Evolutionary conservation across 2,113 vertebrate species (phyloP), one percentile per base, ranked within the genome.

Genomic region (Nipponia nippon): DNA sequence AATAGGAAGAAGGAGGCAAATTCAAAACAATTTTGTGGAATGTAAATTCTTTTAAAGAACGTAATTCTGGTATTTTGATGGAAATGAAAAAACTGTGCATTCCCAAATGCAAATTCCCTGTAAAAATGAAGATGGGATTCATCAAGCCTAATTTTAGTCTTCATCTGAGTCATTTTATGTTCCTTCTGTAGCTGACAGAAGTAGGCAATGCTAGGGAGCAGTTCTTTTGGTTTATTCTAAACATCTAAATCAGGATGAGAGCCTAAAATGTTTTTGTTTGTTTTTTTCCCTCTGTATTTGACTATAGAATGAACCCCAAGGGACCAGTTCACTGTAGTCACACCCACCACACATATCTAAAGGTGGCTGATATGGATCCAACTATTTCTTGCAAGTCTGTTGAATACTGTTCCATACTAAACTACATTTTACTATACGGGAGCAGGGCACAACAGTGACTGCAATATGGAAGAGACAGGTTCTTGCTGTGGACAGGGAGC

Each of bases 141-240:
- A 83, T 58, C 47, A 92, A 83, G 66, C 13, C 66, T 90, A 82
- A 90, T 93, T 85, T 90, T 88, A 76, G 49, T 46, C 61, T 76
- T 79, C 17, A 26, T 80, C 34, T 93, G 32, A 76, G 38, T 83
- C 7, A 71, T 76, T 70, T 78, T 67, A 34, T 40, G 11, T 52
- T 90, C 26, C 7, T 79, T 92, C 75, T 34, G 34, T 58, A 79
- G 50, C 7, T 32, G 11, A 44, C 19, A 32, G 55, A 87, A 62
- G 13, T 32, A 62, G 8, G 47, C 20, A 78, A 34, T 62, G 4
- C 19, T 50, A 69, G n/a, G 16, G 10, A 82, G 32, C 19, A 46
- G 22, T 53, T 90, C 26, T 44, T 77, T 38, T 46, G 12, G 9
- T 81, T 63, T 73, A 32, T 72, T 77, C 38, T 83, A 58, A 83